Percentiles rank a stretch among this genome's conserved stretches.
phyloP scores from a whole-genome alignment of 2,888 invertebrate genomes.

The Cephus runcator region DNA sequence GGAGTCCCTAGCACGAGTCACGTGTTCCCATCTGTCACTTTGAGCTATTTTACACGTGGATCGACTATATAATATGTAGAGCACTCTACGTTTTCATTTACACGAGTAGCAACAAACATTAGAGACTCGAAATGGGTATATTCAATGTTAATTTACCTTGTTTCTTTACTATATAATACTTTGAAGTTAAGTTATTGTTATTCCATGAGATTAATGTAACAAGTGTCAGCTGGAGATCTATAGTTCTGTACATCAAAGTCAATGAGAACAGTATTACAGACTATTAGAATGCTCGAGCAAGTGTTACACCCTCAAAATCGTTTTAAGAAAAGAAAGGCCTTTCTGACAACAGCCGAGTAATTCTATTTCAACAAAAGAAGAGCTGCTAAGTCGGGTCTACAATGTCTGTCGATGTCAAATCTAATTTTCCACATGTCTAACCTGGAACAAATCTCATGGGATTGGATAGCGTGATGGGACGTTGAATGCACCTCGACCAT shows the following conservation, averaged over 20 bases:
- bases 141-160: no score
- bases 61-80: not conserved
- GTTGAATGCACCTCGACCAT: not conserved
- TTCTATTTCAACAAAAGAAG: not conserved
- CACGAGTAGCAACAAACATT: not conserved
- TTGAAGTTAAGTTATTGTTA: not conserved
- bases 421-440: slow-evolving; percentile 24
- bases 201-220: not conserved
- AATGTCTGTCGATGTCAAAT: slow-evolving; percentile 25
- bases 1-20: no score
- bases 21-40: no score
- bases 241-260: not conserved
- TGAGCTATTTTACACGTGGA: no score
- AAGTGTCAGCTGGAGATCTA: not conserved
- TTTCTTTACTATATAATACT: not conserved
- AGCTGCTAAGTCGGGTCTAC: not conserved
- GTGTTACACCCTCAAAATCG: not conserved
- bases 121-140: not conserved
- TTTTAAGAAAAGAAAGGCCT: not conserved
- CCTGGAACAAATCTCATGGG: not conserved
- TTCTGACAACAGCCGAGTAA: not conserved
- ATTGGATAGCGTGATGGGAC: not conserved
- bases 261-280: not conserved
- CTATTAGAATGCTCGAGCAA: not conserved
- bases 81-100: no score